Evolutionary conservation across 2,797 vertebrate species (phyloP).

Genomic region (Poecile montanus): DNA sequence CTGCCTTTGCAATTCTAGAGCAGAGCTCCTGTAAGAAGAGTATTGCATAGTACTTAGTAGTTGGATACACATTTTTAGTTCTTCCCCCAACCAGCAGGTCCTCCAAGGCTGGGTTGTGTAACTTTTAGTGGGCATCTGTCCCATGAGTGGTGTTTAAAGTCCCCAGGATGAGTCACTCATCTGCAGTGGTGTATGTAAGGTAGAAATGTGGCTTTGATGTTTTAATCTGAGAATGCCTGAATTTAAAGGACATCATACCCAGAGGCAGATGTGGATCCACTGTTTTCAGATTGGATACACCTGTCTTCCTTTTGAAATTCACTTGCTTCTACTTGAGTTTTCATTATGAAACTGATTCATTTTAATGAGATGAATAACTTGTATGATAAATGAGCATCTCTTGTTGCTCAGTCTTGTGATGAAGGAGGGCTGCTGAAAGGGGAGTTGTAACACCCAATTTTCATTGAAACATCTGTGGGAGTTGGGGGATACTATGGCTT

Average conservation of each 20-base stretch:
- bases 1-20: not conserved
- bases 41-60: not conserved
- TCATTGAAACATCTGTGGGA: not conserved
- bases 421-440: not conserved
- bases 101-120: not conserved
- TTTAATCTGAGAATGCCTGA: not conserved
- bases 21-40: not conserved
- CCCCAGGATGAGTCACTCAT: not conserved
- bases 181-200: not conserved
- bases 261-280: not conserved
- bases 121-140: not conserved
- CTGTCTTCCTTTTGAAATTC: not conserved
- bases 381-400: not conserved
- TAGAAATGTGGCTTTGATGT: not conserved
- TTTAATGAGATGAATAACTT: not conserved
- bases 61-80: not conserved
- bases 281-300: not conserved
- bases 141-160: not conserved
- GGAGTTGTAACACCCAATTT: not conserved
- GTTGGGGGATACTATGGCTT: not conserved
- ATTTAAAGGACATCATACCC: not conserved
- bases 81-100: not conserved
- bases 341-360: not conserved
- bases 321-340: not conserved
- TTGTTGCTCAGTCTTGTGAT: not conserved